phyloP scores from a whole-genome alignment of 2,888 invertebrate species.

The Germaria angustata region DNA sequence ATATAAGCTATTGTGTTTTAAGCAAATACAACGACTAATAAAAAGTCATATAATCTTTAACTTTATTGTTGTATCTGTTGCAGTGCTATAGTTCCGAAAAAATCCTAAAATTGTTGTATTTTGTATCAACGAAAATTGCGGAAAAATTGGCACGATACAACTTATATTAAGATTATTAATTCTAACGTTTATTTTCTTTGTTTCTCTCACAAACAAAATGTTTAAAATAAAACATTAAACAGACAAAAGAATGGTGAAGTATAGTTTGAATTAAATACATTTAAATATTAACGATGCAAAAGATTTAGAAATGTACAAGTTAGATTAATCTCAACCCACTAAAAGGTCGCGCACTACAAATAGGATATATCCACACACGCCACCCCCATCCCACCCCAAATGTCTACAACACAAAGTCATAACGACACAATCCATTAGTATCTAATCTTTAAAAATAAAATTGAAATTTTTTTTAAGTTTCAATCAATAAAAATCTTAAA shows the following conservation, averaged over 20 bases:
- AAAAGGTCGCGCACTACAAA: background rate
- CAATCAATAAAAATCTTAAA: slow-evolving; percentile 60
- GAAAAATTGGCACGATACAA: too few species aligned
- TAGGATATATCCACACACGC: background rate
- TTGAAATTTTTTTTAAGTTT: slow-evolving; percentile 41
- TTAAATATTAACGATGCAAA: slow-evolving; percentile 30
- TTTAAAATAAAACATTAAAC: slow-evolving; percentile 4
- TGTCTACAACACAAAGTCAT: slow-evolving; percentile 12
- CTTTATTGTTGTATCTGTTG: too few species aligned
- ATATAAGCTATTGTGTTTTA: too few species aligned
- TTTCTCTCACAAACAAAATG: background rate
- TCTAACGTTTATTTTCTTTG: background rate
- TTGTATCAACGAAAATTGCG: too few species aligned
- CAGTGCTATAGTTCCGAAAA: too few species aligned
- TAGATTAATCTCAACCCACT: slow-evolving; percentile 50
- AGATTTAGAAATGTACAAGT: slow-evolving; percentile 57
- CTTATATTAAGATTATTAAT: slow-evolving; percentile 5
- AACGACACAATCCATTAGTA: background rate
- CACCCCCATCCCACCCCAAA: background rate
- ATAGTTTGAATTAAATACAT: slow-evolving; percentile 7
- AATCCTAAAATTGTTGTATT: too few species aligned
- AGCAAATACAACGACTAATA: background rate
- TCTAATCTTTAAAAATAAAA: slow-evolving; percentile 25
- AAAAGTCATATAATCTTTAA: slow-evolving; percentile 32
- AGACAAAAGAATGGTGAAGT: background rate